Evolutionary conservation across 2,797 vertebrate species (phyloP).

Genomic region (Stomatorhinus walkeri): DNA sequence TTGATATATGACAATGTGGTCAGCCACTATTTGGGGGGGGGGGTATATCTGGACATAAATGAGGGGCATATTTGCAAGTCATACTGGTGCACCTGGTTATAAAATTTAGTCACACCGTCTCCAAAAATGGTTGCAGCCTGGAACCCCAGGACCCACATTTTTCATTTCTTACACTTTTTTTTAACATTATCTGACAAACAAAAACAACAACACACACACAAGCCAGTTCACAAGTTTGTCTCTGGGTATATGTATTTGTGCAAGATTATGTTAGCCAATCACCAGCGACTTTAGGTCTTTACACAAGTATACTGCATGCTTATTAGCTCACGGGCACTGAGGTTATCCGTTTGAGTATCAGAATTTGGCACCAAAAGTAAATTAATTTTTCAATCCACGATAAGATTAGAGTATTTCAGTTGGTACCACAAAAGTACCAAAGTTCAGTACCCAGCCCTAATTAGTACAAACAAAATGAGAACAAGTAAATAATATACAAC

Average conservation of each 20-base stretch:
- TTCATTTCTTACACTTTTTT: not conserved
- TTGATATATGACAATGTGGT: not conserved
- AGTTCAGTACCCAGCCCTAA: not conserved
- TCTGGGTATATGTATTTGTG: not conserved
- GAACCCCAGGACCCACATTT: not conserved
- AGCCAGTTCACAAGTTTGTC: not conserved
- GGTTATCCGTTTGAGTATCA: too few relatives aligned
- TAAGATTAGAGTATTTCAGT: not conserved
- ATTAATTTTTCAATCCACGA: too few relatives aligned
- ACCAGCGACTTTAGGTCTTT: not conserved
- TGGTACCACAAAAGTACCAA: not conserved
- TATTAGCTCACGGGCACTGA: not conserved
- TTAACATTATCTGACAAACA: not conserved
- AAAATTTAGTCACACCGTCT: not conserved
- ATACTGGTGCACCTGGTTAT: not conserved
- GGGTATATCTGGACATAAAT: too few relatives aligned
- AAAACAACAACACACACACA: not conserved
- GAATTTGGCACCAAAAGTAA: too few relatives aligned
- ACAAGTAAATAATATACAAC: slow-evolving; percentile 18
- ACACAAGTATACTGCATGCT: not conserved
- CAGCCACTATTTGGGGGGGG: too few relatives aligned
- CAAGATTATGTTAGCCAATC: not conserved
- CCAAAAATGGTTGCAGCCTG: not conserved
- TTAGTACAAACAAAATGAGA: not conserved
- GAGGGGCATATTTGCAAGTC: not conserved